A percentile compares a stretch with the other conserved stretches of the same genome.
phyloP scores from a whole-genome alignment of 2,113 vertebrate genomes.

The Paramormyrops kingsleyae region DNA sequence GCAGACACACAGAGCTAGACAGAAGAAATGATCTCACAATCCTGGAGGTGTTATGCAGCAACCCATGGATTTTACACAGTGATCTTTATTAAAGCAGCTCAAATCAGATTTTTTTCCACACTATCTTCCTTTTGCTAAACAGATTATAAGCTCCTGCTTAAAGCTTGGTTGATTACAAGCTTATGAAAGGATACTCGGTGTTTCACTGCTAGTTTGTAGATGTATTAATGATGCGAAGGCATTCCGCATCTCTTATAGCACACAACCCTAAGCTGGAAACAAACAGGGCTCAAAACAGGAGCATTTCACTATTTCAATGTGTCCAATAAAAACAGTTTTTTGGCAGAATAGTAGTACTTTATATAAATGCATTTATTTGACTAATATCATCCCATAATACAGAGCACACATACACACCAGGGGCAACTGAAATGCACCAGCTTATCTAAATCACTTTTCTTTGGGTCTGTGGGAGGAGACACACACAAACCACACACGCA shows the following conservation, averaged over 20 bases:
- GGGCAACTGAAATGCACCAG: not conserved
- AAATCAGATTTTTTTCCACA: not conserved
- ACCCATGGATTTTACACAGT: not conserved
- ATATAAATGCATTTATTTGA: not conserved
- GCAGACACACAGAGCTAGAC: not conserved
- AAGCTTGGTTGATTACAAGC: constrained; percentile 13
- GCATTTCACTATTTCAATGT: not conserved
- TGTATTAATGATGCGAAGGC: not conserved
- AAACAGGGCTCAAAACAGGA: not conserved
- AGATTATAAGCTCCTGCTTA: constrained; percentile 12
- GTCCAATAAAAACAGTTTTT: not conserved
- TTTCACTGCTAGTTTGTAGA: not conserved
- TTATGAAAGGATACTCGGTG: not conserved
- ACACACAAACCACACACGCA: not conserved
- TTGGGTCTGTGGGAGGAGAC: not conserved
- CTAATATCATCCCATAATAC: not conserved
- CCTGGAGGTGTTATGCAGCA: not conserved
- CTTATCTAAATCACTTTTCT: not conserved
- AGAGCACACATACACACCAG: not conserved
- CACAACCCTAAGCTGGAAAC: not conserved
- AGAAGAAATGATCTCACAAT: not conserved
- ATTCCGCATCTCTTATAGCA: not conserved
- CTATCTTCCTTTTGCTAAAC: constrained; percentile 4
- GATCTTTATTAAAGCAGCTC: constrained; percentile 10
- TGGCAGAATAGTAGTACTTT: not conserved